A percentile compares a stretch with the other conserved stretches of the same genome.
phyloP scores from a whole-genome alignment of 2,888 invertebrate species.

The Ptychoptera albimana region DNA sequence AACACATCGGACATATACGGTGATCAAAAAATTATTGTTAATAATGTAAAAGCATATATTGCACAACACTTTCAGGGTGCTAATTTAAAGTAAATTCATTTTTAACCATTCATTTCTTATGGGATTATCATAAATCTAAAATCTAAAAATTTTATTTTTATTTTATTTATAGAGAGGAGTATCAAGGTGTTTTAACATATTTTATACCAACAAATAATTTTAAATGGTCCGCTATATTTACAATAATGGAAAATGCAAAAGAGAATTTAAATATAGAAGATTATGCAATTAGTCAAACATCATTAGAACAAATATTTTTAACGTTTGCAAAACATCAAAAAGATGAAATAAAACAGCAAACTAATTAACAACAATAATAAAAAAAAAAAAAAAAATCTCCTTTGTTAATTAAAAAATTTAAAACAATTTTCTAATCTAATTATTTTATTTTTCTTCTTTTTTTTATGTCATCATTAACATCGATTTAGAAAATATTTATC shows the following conservation, averaged over 20 bases:
- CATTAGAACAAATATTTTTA: slow-evolving; percentile 63
- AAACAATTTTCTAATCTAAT: no score
- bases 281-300: slow-evolving; percentile 66
- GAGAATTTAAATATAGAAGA: slow-evolving; percentile 46
- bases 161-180: slow-evolving; percentile 41
- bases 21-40: not conserved
- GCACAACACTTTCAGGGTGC: not conserved
- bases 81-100: not conserved
- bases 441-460: no score
- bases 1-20: not conserved
- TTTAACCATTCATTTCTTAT: not conserved
- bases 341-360: slow-evolving; percentile 6
- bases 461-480: no score
- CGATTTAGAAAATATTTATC: no score
- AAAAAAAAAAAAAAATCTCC: no score
- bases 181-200: slow-evolving; percentile 53
- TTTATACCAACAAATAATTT: slow-evolving; percentile 40
- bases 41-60: not conserved
- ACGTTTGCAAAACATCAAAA: slow-evolving; percentile 44
- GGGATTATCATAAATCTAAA: not conserved
- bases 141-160: slow-evolving; percentile 3
- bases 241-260: slow-evolving; percentile 48
- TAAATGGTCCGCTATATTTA: slow-evolving; percentile 54
- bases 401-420: no score
- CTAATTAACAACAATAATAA: no score